These are phyloP conservation scores for Acanthosepion pharaonis DNA, from an alignment of 2,888 invertebrate genomes.

Conservation along the genomic window DNA sequence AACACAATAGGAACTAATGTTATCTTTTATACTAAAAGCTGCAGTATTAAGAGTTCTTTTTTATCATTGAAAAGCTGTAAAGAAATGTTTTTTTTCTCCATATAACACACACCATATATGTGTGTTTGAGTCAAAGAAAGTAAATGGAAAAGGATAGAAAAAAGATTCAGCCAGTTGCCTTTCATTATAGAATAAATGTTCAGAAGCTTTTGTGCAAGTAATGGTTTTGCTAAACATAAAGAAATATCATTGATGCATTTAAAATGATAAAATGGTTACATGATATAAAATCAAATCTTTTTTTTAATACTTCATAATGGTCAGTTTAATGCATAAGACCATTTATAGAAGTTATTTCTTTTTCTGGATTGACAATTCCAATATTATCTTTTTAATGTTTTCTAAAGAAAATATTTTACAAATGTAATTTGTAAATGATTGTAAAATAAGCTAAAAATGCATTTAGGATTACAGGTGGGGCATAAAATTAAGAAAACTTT, in stretches of 20 bases:
- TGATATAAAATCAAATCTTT: not conserved
- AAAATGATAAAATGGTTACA: slow-evolving; percentile 4
- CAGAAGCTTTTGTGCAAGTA: not conserved
- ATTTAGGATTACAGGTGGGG: too few relatives aligned
- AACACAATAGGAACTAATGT: slow-evolving; percentile 16
- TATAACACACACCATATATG: not conserved
- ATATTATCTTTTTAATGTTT: not conserved
- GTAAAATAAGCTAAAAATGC: too few relatives aligned
- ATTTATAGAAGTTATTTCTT: not conserved
- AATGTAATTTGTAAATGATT: not conserved
- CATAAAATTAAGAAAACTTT: too few relatives aligned
- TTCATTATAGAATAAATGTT: not conserved
- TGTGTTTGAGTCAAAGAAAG: not conserved
- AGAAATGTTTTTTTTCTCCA: not conserved
- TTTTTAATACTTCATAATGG: not conserved
- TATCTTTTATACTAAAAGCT: not conserved
- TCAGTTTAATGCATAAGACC: not conserved
- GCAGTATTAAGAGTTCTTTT: not conserved
- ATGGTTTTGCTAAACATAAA: slow-evolving; percentile 1
- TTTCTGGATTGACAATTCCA: not conserved
- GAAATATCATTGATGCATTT: not conserved
- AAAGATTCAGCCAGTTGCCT: not conserved
- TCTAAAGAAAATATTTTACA: too few relatives aligned
- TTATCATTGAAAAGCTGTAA: not conserved
- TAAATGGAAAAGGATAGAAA: not conserved